Evolutionary conservation across 1,140 invertebrate genomes (phyloP).

Genomic region (Streblospio benedicti): DNA sequence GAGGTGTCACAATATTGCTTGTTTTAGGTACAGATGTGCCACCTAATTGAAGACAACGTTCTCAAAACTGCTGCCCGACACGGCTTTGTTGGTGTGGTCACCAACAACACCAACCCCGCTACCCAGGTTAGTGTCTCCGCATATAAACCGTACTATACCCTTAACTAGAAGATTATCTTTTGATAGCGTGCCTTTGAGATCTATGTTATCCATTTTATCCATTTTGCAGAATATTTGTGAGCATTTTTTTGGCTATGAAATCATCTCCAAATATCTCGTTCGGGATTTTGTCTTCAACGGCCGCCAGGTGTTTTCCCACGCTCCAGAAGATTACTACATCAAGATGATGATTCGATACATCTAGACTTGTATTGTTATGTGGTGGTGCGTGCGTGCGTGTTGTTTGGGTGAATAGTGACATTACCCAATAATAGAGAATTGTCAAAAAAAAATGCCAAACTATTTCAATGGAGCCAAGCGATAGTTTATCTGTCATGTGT

Average conservation of each 20-base stretch:
- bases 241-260: slow-evolving; percentile 1
- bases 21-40: not conserved
- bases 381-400: no score
- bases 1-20: no score
- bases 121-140: slow-evolving; percentile 56
- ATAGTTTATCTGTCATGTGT: no score
- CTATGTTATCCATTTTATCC: no score
- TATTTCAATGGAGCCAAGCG: no score
- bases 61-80: no score
- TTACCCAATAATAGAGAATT: no score
- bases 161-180: no score
- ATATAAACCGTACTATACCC: not conserved
- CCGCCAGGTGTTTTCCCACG: not conserved
- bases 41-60: slow-evolving; percentile 54
- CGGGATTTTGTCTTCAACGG: slow-evolving; percentile 2
- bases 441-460: no score
- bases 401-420: no score
- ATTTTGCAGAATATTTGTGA: slow-evolving; percentile 4
- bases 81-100: slow-evolving; percentile 65
- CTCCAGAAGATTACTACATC: slow-evolving; percentile 10
- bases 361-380: no score
- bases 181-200: no score
- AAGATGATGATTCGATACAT: slow-evolving; percentile 12
- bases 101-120: slow-evolving; percentile 74
- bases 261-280: not conserved